phyloP scores from a whole-genome alignment of 1,140 invertebrate species.

The Brachionus sp. region DNA sequence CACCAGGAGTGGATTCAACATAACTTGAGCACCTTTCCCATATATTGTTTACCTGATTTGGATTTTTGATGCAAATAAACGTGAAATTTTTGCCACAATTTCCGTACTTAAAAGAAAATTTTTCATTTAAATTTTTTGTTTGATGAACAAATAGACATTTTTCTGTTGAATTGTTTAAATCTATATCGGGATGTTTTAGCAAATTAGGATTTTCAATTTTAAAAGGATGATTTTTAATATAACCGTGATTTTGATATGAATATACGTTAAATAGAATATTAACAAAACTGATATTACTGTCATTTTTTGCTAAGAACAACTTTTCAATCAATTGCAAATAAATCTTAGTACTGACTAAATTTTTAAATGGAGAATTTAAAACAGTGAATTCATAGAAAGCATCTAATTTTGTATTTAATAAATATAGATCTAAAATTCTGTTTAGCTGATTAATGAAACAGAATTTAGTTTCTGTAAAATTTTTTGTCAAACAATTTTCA shows the following conservation, averaged over 20 bases:
- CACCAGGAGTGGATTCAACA: neutral
- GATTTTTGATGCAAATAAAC: conserved; percentile 17
- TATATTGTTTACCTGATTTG: neutral
- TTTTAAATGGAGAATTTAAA: neutral
- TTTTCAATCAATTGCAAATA: conserved; percentile 4
- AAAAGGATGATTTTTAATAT: conserved; percentile 9
- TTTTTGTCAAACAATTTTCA: neutral
- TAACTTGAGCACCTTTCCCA: neutral
- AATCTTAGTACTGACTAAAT: neutral
- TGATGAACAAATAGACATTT: conserved; percentile 26
- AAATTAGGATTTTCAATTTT: conserved; percentile 11
- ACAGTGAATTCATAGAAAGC: neutral
- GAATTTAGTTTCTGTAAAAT: neutral
- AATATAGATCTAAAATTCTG: neutral
- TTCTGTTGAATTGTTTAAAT: neutral
- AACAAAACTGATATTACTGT: neutral
- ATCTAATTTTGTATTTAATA: neutral
- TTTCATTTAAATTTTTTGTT: conserved; percentile 24
- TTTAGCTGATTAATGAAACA: neutral
- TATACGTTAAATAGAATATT: neutral
- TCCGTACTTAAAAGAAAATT: conserved; percentile 9
- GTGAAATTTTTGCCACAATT: conserved; percentile 17
- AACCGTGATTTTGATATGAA: conserved; percentile 14
- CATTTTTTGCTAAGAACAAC: neutral
- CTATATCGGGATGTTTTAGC: neutral